Conservation (phyloP, 2,888 invertebrate species). For the Lepidochitona cinerea region DNA sequence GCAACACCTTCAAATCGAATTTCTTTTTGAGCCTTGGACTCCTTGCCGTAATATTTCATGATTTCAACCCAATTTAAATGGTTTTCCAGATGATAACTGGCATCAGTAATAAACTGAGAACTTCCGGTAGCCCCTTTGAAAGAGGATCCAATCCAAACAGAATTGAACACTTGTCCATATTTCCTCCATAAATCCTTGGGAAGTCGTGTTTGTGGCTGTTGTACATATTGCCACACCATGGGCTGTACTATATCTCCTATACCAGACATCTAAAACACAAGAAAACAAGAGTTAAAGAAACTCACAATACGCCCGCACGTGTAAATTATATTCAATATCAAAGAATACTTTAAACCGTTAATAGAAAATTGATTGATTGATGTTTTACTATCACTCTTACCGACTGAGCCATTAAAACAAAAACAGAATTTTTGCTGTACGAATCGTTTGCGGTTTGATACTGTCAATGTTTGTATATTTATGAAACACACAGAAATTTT, state of each 20-base stretch:
- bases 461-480: too few species aligned
- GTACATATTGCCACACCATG: constrained; percentile 82
- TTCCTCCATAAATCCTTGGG: constrained; percentile 73
- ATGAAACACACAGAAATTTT: too few species aligned
- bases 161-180: constrained; percentile 77
- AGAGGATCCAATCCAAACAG: constrained; percentile 85
- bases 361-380: too few species aligned
- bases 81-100: constrained; percentile 79
- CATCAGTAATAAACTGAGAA: constrained; percentile 79
- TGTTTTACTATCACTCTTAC: too few species aligned
- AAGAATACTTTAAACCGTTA: too few species aligned
- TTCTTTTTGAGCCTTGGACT: constrained; percentile 22
- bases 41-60: constrained; percentile 40
- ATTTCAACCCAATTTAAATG: constrained; percentile 79
- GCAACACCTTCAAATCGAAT: constrained; percentile 65
- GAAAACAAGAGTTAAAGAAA: too few species aligned
- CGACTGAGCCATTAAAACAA: too few species aligned
- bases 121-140: constrained; percentile 88
- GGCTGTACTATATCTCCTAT: constrained; percentile 80
- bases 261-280: constrained; percentile 69
- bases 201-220: constrained; percentile 23
- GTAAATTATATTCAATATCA: too few species aligned
- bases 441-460: too few species aligned
- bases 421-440: too few species aligned
- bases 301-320: too few species aligned